phyloP scores from a whole-genome alignment of 2,888 invertebrate species.

The Leptinotarsa tumamoca region DNA sequence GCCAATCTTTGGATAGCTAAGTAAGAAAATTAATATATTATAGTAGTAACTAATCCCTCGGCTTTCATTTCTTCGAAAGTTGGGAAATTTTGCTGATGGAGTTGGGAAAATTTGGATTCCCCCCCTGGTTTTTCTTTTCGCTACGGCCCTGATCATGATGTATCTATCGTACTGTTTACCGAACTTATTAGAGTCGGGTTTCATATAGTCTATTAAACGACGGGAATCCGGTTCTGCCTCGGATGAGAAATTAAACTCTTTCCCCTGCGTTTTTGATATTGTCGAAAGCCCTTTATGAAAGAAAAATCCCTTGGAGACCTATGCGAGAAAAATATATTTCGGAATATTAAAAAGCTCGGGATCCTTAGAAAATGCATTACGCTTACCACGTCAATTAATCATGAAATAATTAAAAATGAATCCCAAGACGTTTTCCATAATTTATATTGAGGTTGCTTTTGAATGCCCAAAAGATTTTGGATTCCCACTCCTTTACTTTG shows the following conservation, averaged over 20 bases:
- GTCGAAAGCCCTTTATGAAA: conserved; percentile 1
- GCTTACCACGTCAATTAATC: conserved; percentile 22
- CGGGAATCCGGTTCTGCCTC: neutral
- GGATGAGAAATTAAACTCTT: neutral
- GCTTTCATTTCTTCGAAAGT: too few species aligned
- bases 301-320: neutral
- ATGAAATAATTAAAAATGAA: conserved; percentile 24
- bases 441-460: neutral
- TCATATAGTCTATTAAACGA: neutral
- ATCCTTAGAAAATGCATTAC: conserved; percentile 3
- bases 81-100: too few species aligned
- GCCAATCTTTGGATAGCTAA: too few species aligned
- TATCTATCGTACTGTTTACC: too few species aligned
- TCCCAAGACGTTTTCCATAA: conserved; percentile 3
- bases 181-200: neutral
- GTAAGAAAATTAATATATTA: too few species aligned
- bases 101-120: too few species aligned
- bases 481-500: neutral
- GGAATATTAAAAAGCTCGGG: conserved; percentile 19
- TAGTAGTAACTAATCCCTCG: too few species aligned
- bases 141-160: too few species aligned
- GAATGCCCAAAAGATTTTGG: neutral
- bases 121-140: too few species aligned
- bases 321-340: conserved; percentile 6
- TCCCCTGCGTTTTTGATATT: neutral